A percentile compares a stretch with the other conserved stretches of the same genome.
phyloP scores from a whole-genome alignment of 2,113 vertebrate genomes.

The Thamnaconus septentrionalis region DNA sequence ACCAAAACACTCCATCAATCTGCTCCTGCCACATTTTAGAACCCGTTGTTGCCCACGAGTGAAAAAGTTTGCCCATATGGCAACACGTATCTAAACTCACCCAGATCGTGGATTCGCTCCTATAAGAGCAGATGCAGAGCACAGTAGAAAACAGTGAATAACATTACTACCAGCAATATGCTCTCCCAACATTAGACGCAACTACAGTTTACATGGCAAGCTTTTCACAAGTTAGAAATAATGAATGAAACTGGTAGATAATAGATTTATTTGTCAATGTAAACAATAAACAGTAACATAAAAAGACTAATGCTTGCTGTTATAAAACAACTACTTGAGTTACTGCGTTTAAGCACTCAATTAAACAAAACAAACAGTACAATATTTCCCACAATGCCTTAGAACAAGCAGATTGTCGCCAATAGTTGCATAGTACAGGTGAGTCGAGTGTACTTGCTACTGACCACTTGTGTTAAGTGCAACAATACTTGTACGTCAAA shows the following conservation, averaged over 20 bases:
- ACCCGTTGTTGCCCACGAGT: too few species aligned
- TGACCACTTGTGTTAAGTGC: constrained; percentile 57
- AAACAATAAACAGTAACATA: constrained; percentile 50
- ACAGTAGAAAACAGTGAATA: too few species aligned
- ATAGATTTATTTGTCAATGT: constrained; percentile 52
- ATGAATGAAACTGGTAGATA: constrained; percentile 10
- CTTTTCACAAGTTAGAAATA: not conserved
- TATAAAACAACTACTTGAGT: constrained; percentile 42
- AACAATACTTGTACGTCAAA: constrained; percentile 33
- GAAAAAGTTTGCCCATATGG: too few species aligned
- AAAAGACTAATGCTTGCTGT: constrained; percentile 30
- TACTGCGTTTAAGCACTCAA: constrained; percentile 61
- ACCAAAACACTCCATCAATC: too few species aligned
- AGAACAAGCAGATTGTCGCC: constrained; percentile 56
- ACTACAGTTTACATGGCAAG: too few species aligned
- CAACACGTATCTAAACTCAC: too few species aligned
- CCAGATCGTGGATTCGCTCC: too few species aligned
- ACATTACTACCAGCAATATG: too few species aligned
- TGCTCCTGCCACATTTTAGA: too few species aligned
- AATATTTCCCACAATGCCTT: constrained; percentile 37
- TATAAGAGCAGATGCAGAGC: too few species aligned
- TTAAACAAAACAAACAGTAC: not conserved
- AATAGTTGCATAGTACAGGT: constrained; percentile 75
- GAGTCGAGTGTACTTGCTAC: constrained; percentile 66
- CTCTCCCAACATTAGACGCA: too few species aligned